A percentile compares a stretch with the other conserved stretches of the same genome.
Evolutionary conservation across 2,797 vertebrate genomes (phyloP).

Genomic region (Centroberyx gerrardi): DNA sequence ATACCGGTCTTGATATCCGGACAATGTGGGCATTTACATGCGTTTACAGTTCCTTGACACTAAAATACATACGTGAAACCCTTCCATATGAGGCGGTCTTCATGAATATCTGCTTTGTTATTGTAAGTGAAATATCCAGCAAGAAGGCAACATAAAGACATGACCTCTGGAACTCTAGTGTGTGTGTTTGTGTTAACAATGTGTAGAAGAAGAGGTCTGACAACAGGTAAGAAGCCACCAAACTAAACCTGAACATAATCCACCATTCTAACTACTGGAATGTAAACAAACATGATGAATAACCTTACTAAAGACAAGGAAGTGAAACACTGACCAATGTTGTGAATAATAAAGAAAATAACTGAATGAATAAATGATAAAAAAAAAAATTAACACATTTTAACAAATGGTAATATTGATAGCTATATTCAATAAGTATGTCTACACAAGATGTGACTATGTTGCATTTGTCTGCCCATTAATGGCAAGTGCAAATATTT

Average conservation of each 20-base stretch:
- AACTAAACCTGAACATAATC: slow-evolving; percentile 28
- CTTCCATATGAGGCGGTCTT: too few relatives aligned
- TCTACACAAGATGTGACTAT: slow-evolving; percentile 40
- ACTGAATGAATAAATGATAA: slow-evolving; percentile 17
- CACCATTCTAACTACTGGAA: slow-evolving; percentile 55
- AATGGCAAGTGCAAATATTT: slow-evolving; percentile 18
- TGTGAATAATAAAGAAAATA: slow-evolving; percentile 39
- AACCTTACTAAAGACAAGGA: slow-evolving; percentile 36
- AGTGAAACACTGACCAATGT: slow-evolving; percentile 51
- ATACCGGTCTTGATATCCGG: not conserved
- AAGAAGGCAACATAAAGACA: not conserved
- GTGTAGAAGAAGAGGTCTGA: slow-evolving; percentile 12
- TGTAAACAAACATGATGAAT: slow-evolving; percentile 54
- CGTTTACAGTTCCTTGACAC: slow-evolving; percentile 12
- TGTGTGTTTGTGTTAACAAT: slow-evolving; percentile 21
- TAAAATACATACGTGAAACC: not conserved
- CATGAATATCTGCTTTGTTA: not conserved
- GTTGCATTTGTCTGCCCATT: slow-evolving; percentile 48
- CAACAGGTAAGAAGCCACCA: slow-evolving; percentile 6
- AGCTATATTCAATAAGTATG: slow-evolving; percentile 42
- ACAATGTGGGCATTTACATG: not conserved
- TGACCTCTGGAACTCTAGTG: not conserved
- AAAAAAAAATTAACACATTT: slow-evolving; percentile 54
- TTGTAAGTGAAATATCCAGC: not conserved
- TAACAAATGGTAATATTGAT: slow-evolving; percentile 46